phyloP scores from a whole-genome alignment of 2,888 invertebrate genomes.

The Ommatoiulus sabulosus region DNA sequence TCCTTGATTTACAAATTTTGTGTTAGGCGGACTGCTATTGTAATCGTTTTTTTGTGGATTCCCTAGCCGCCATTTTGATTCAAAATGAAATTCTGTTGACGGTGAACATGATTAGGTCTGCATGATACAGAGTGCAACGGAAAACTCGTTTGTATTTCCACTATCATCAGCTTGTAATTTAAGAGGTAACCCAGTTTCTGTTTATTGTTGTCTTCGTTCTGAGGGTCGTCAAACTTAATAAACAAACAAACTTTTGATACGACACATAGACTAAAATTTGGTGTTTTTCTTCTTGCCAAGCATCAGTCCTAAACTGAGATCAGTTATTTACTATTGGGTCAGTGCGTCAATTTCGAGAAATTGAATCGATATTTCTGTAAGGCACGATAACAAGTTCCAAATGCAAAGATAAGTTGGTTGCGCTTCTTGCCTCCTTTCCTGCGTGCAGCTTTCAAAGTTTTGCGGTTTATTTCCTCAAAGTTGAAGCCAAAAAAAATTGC shows the following conservation, averaged over 20 bases:
- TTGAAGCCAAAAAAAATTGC: conserved; percentile 36
- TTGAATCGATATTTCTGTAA: conserved; percentile 36
- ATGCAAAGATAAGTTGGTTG: conserved; percentile 17
- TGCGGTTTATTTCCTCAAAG: conserved; percentile 37
- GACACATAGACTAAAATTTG: background rate
- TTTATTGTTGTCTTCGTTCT: background rate
- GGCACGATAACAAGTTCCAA: background rate
- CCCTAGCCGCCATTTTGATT: too few species aligned
- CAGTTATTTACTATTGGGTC: background rate
- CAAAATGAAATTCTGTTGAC: too few species aligned
- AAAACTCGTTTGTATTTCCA: too few species aligned
- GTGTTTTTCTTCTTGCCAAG: background rate
- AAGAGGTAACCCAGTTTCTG: too few species aligned
- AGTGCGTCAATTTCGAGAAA: background rate
- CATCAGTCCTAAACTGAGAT: background rate
- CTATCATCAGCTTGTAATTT: too few species aligned
- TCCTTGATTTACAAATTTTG: too few species aligned
- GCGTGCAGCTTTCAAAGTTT: conserved; percentile 17
- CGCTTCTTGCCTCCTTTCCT: background rate
- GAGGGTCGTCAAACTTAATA: background rate
- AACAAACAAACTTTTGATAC: background rate
- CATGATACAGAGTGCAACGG: too few species aligned
- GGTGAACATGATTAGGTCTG: too few species aligned
- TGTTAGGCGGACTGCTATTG: too few species aligned
- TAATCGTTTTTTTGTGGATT: too few species aligned